These are phyloP conservation scores for Strigamia crassipes DNA, from an alignment of 2,888 invertebrate genomes.

Conservation along the genomic window DNA sequence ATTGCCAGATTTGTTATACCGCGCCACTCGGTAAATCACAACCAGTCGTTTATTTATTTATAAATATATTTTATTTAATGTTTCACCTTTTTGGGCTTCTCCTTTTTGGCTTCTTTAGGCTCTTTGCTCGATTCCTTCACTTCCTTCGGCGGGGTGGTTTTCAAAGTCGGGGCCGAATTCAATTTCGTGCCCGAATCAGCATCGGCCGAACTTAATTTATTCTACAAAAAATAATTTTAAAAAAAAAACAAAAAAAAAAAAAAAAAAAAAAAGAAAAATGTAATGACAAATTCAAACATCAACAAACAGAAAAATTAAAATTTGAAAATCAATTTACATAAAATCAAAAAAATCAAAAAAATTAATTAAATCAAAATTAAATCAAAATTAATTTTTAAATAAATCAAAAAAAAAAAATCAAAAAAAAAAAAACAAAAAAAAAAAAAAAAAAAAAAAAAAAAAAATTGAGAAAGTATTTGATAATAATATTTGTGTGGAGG, in stretches of 20 bases:
- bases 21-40: no score
- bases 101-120: slow-evolving; percentile 44
- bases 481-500: not conserved
- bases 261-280: slow-evolving; percentile 42
- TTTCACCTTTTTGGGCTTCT: slow-evolving; percentile 46
- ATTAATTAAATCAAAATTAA: no score
- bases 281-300: not conserved
- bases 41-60: no score
- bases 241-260: slow-evolving; percentile 39
- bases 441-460: not conserved
- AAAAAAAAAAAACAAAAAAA: not conserved
- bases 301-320: slow-evolving; percentile 2
- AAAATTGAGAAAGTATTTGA: not conserved
- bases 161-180: slow-evolving; percentile 15
- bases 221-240: not conserved
- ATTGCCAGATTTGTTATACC: no score
- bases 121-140: slow-evolving; percentile 30
- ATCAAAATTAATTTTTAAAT: no score
- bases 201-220: not conserved
- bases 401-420: not conserved
- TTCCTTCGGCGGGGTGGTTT: slow-evolving; percentile 17
- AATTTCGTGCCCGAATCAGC: slow-evolving; percentile 2
- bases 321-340: not conserved
- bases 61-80: not conserved
- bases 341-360: not conserved